Conservation (phyloP, 2,888 invertebrate species). For the Netelia melanura region DNA sequence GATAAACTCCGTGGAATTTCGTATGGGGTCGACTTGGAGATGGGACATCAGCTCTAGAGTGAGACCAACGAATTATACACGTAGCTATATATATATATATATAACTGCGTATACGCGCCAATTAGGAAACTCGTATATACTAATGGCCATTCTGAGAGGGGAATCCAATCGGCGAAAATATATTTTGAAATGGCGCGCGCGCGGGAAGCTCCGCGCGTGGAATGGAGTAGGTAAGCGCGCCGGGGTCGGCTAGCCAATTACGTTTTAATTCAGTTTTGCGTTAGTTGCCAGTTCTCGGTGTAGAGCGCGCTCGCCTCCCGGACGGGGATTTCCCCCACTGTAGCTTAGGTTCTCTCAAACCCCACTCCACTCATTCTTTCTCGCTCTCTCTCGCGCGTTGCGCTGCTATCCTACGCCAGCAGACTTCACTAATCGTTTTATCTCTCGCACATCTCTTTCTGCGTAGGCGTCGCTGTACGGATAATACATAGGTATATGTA, state of each 20-base stretch:
- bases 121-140: slow-evolving; percentile 24
- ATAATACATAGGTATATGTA: not conserved
- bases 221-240: slow-evolving; percentile 1
- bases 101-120: not conserved
- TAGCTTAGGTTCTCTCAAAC: too few relatives aligned
- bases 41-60: not conserved
- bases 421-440: slow-evolving; percentile 35
- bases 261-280: slow-evolving; percentile 38
- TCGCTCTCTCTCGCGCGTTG: slow-evolving; percentile 10
- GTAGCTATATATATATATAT: not conserved
- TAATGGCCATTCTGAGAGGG: slow-evolving; percentile 16
- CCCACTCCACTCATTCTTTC: not conserved
- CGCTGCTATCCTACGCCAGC: slow-evolving; percentile 29
- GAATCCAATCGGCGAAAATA: slow-evolving; percentile 39
- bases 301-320: slow-evolving; percentile 1
- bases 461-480: not conserved
- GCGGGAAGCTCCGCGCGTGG: not conserved
- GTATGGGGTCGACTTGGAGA: not conserved
- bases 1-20: not conserved
- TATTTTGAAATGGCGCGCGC: slow-evolving; percentile 27
- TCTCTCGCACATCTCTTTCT: slow-evolving; percentile 4
- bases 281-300: slow-evolving; percentile 34
- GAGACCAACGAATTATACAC: not conserved
- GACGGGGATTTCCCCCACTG: not conserved
- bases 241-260: slow-evolving; percentile 42